Evolutionary conservation across 2,113 vertebrate species (phyloP).

Genomic region (Heloderma charlesbogerti): DNA sequence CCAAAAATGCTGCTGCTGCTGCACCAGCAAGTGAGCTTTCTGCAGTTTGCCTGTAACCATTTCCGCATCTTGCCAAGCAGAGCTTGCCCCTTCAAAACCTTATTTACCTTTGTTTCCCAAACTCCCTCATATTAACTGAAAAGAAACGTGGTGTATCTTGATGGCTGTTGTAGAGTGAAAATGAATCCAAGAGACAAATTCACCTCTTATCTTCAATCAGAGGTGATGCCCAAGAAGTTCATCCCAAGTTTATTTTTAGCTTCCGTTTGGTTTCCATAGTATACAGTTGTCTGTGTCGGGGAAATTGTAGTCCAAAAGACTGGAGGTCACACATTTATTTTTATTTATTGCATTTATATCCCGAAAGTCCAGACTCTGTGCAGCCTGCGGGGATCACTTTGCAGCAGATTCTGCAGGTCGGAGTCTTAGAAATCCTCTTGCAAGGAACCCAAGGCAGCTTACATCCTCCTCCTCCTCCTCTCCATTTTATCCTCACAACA

Average conservation of each 20-base stretch:
- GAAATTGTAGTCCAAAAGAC: too few species aligned
- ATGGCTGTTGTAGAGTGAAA: constrained; percentile 54
- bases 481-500: too few species aligned
- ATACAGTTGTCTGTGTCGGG: constrained; percentile 58
- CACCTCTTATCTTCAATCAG: constrained; percentile 53
- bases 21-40: background rate
- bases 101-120: background rate
- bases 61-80: background rate
- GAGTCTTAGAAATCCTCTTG: too few species aligned
- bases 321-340: too few species aligned
- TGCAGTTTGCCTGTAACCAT: background rate
- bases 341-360: too few species aligned
- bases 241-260: constrained; percentile 60
- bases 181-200: constrained; percentile 47
- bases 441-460: too few species aligned
- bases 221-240: constrained; percentile 47
- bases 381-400: too few species aligned
- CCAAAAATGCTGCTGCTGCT: background rate
- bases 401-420: too few species aligned
- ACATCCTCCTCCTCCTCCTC: too few species aligned
- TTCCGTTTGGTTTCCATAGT: constrained; percentile 66
- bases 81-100: background rate
- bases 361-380: too few species aligned
- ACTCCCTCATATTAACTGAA: background rate
- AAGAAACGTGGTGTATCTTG: constrained; percentile 53